These are phyloP conservation scores for Drosophila prostipennis DNA, from an alignment of 2,888 invertebrate genomes.

Conservation along the genomic window DNA sequence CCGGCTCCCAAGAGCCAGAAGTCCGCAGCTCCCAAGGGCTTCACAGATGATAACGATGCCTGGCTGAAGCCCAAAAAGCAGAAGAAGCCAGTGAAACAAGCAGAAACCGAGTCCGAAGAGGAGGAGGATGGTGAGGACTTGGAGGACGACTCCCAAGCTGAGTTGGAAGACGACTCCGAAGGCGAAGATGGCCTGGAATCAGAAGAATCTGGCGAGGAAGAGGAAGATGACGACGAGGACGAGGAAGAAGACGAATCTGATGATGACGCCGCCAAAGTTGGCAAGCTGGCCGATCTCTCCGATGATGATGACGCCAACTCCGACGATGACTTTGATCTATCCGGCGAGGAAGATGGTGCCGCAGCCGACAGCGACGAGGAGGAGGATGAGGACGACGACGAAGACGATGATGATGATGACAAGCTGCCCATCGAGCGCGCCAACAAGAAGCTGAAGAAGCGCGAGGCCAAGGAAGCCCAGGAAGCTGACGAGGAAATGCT, in stretches of 20 bases:
- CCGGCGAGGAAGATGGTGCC: conserved; percentile 82
- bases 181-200: conserved; percentile 33
- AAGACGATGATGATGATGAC: conserved; percentile 87
- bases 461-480: conserved; percentile 88
- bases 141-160: conserved; percentile 41
- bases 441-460: conserved; percentile 90
- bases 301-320: conserved; percentile 74
- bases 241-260: conserved; percentile 71
- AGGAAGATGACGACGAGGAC: conserved; percentile 49
- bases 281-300: conserved; percentile 79
- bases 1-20: conserved; percentile 45
- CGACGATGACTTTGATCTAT: conserved; percentile 85
- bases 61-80: conserved; percentile 88
- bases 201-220: conserved; percentile 55
- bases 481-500: conserved; percentile 92
- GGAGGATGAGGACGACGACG: conserved; percentile 78
- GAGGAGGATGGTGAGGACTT: conserved; percentile 61
- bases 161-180: conserved; percentile 54
- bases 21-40: conserved; percentile 84
- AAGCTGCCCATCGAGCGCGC: conserved; percentile 94
- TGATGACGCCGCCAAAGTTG: conserved; percentile 73
- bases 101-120: conserved; percentile 66
- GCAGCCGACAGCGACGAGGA: conserved; percentile 82
- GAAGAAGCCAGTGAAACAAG: conserved; percentile 71
- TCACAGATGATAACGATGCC: conserved; percentile 89